Evolutionary conservation across 2,113 vertebrate genomes (phyloP), one percentile per base, ranked within the genome.

Genomic region (Ageneiosus marmoratus): DNA sequence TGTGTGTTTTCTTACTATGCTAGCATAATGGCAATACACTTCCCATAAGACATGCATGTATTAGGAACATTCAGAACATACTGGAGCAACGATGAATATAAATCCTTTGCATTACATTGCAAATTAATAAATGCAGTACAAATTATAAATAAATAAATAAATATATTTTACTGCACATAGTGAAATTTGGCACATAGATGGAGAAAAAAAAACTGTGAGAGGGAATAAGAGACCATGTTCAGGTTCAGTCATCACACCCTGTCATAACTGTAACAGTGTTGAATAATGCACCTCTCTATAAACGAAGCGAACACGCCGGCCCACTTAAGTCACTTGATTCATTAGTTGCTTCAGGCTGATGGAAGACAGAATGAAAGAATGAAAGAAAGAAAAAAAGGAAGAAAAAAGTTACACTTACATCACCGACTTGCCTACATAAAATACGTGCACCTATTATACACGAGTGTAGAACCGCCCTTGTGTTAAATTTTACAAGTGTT

Each of bases 261-360:
- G 74, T 41, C 70, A 79, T 51, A 80, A 84, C 78, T 58, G 44
- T 86, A 86, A 80, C 82, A 13, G 24, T 67, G 44, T 73, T 80
- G 84, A 83, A 83, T 77, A 77, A 84, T 72, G 75, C 75, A 70
- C 46, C 50, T 67, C 55, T 69, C 74, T 37, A 50, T 83, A 85
- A 81, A 87, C 34, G 37, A 48, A 48, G 63, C 65, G 70, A 74
- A 83, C 76, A 77, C 69, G 58, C 44, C 55, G 79, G 83, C 85
- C 83, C 74, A 81, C 84, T 88, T 81, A 83, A 85, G 82, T 79
- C 77, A 53, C 74, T 81, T 83, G 88, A 88, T 88, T 89, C 88
- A 88, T 89, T 86, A 85, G 69, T 51, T 27, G 74, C 80, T 87
- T 50, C 72, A 67, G 82, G 85, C 46, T 63, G 84, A 56, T 50